A percentile compares a stretch with the other conserved stretches of the same genome.
Conservation (phyloP, 2,888 invertebrate species). For the Holacanthella duospinosa region DNA sequence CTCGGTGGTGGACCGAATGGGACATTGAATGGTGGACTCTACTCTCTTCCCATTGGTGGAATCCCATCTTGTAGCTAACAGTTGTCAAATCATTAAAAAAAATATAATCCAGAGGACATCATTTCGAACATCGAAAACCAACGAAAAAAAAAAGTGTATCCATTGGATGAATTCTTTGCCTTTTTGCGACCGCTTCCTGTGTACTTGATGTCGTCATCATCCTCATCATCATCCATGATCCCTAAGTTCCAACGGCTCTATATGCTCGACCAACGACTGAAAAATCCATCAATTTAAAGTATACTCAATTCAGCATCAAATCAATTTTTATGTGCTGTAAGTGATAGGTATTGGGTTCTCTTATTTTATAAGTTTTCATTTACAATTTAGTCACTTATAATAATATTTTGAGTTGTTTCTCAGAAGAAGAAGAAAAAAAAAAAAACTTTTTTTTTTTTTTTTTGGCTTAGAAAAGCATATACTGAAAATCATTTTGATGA, state of each 20-base stretch:
- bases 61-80: not conserved
- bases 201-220: not conserved
- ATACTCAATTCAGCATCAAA: not conserved
- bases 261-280: not conserved
- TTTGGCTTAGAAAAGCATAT: too few species aligned
- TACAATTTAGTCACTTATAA: not conserved
- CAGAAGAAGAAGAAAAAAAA: not conserved
- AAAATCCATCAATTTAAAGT: not conserved
- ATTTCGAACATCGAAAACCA: too few species aligned
- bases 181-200: not conserved
- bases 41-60: not conserved
- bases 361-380: not conserved
- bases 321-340: not conserved
- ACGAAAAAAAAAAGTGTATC: too few species aligned
- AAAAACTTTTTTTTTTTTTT: too few species aligned
- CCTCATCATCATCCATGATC: not conserved
- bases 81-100: too few species aligned
- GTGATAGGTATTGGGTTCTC: not conserved
- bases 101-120: too few species aligned
- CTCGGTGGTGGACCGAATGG: not conserved
- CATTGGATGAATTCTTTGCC: too few species aligned
- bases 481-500: too few species aligned
- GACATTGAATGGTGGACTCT: not conserved
- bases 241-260: not conserved
- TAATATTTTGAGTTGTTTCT: not conserved